Conservation (phyloP, 1,140 invertebrate genomes). For the Drosophila orosa region DNA sequence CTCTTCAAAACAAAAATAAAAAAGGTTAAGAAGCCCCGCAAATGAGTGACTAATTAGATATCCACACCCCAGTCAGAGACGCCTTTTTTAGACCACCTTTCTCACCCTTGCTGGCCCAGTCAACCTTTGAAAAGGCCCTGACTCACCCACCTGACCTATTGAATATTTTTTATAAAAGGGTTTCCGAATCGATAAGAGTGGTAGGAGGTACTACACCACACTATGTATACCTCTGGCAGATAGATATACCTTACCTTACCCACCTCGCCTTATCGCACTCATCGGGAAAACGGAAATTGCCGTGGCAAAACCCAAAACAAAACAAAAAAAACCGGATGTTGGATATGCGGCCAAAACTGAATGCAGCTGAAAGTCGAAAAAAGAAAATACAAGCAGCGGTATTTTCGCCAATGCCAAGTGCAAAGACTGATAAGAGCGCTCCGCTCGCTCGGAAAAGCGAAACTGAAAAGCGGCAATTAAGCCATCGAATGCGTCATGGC, state of each 20-base stretch:
- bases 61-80: constrained; percentile 25
- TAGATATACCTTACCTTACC: constrained; percentile 4
- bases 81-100: constrained; percentile 7
- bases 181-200: constrained; percentile 27
- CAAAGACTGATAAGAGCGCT: constrained; percentile 48
- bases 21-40: constrained; percentile 29
- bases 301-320: constrained; percentile 18
- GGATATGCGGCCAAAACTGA: constrained; percentile 40
- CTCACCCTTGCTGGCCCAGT: not conserved
- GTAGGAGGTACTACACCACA: not conserved
- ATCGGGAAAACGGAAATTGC: constrained; percentile 43
- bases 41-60: constrained; percentile 55
- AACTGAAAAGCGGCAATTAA: constrained; percentile 41
- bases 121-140: constrained; percentile 37
- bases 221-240: not conserved
- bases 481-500: constrained; percentile 52
- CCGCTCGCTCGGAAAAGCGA: constrained; percentile 35
- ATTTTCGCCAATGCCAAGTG: constrained; percentile 47
- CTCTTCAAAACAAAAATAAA: not conserved
- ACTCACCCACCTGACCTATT: constrained; percentile 46
- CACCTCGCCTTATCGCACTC: constrained; percentile 7
- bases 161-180: constrained; percentile 35
- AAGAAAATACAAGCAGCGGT: constrained; percentile 25
- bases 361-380: constrained; percentile 22
- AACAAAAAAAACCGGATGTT: constrained; percentile 42